A percentile compares a stretch with the other conserved stretches of the same genome.
Conservation (phyloP, 1,140 invertebrate genomes). For the Eupeodes corollae region DNA sequence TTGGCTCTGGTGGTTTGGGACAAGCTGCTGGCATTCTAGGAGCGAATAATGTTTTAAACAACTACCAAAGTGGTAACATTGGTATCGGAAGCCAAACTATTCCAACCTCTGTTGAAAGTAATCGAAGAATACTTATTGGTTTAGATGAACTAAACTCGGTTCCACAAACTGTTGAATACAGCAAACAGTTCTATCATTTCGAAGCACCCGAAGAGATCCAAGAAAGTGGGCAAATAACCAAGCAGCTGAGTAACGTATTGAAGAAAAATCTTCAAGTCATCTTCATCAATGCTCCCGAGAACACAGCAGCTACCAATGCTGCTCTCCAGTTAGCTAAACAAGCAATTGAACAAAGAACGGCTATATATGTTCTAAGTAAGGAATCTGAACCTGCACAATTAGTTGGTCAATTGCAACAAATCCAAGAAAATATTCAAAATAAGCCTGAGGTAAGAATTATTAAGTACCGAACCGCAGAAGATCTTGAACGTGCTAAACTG, state of each 20-base stretch:
- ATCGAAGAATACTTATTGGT: too few relatives aligned
- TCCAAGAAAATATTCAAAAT: background rate
- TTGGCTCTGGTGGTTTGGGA: too few relatives aligned
- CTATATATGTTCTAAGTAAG: constrained; percentile 68
- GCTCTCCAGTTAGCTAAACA: constrained; percentile 47
- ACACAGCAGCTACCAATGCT: constrained; percentile 41
- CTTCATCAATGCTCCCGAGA: constrained; percentile 60
- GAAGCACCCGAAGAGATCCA: constrained; percentile 1
- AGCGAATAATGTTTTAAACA: too few relatives aligned
- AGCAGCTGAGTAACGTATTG: constrained; percentile 27
- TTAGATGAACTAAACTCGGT: background rate
- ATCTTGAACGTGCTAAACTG: constrained; percentile 9
- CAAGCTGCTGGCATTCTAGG: too few relatives aligned
- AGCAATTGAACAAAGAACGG: constrained; percentile 60
- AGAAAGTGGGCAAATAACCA: background rate
- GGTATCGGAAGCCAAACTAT: too few relatives aligned
- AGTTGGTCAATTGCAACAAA: background rate
- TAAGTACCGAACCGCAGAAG: constrained; percentile 50
- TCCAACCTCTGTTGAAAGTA: too few relatives aligned
- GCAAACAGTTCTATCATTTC: constrained; percentile 1
- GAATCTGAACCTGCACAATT: constrained; percentile 17
- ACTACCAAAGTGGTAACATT: too few relatives aligned
- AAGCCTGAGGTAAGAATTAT: constrained; percentile 60
- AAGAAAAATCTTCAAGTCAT: constrained; percentile 73
- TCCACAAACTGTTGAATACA: background rate